Base-by-base conservation (phyloP, 2,888 invertebrate species). In the Hesperia comma region DNA sequence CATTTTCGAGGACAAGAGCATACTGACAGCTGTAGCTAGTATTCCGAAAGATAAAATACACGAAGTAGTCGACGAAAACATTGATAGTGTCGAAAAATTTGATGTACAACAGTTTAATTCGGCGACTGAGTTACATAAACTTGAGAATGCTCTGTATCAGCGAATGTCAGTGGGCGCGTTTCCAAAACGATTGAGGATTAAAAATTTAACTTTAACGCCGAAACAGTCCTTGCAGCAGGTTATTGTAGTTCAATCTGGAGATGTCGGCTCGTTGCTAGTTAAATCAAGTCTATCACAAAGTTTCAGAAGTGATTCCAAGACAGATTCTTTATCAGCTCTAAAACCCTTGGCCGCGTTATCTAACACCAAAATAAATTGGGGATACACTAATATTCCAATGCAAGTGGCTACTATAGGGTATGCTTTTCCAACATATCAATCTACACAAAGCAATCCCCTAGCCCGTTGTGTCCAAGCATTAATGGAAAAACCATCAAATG, bases 331-430 rank as follows among this genome's bases (percentile, higher is more conserved):
- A 40, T 37, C 77, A 12, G 79, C 84, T 64, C 49, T 85, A 0
- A 77, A 77, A 60, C 63, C 74, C 41, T 68, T 82, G 37, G 75
- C 82, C 19, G 43, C 46, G 6, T 62, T 86, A n/a, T 77, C 84
- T 1, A 81, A 81, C 58, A 68, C 80, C 15, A 74, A 76, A 55
- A 71, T 84, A 21, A 77, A 86, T 71, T 85, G 80, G 79, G 78
- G 70, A 46, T 82, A 83, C 40, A 46, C 79, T 12, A 76, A 77
- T 21, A 76, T 88, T 58, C 89, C 91, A 8, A 71, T 84, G 74
- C 86, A 88, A 73, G 79, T 88, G 62, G 74, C 89, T 26, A 88
- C 90, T 0, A 82, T 90, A 15, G 87, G 85, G 6, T 91, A 86
- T 70, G 79, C 83, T 63, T 82, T 87, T 64, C 80, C 71, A 54